Percentiles rank a stretch among this genome's conserved stretches.
Evolutionary conservation across 1,140 invertebrate genomes (phyloP).

Genomic region (Trichonephila inaurata): DNA sequence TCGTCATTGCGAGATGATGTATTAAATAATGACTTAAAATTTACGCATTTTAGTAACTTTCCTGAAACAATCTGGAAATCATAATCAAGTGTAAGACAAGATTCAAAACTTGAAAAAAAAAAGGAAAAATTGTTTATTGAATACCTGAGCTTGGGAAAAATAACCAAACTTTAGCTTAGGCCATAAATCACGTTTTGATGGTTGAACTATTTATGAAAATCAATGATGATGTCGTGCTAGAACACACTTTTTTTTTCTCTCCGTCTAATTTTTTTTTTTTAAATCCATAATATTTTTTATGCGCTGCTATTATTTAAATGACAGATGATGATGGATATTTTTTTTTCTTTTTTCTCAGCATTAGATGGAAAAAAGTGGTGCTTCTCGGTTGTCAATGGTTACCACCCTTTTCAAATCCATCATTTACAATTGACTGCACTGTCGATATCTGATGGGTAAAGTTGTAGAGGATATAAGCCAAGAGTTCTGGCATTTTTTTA

Average conservation of each 20-base stretch:
- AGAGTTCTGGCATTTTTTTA: neutral
- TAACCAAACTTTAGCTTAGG: neutral
- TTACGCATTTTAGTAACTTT: neutral
- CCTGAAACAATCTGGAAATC: neutral
- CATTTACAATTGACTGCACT: constrained; percentile 24
- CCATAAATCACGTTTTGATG: constrained; percentile 68
- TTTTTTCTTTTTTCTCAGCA: neutral
- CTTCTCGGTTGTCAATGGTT: constrained; percentile 42
- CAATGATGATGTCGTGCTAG: constrained; percentile 57
- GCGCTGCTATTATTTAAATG: constrained; percentile 68
- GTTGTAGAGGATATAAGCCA: neutral
- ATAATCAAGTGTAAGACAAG: neutral
- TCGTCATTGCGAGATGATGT: no score
- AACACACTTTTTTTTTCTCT: neutral
- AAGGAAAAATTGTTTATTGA: constrained; percentile 19
- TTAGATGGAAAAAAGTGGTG: neutral
- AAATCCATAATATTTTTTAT: neutral
- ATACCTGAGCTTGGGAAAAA: neutral
- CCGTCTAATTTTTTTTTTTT: neutral
- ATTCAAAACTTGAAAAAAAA: neutral
- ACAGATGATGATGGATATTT: constrained; percentile 54
- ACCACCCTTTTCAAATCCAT: constrained; percentile 46
- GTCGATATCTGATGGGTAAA: constrained; percentile 57
- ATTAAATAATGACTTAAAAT: neutral
- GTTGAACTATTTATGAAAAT: constrained; percentile 75